Evolutionary conservation across 2,113 vertebrate species (phyloP).

Genomic region (Cettia cetti): DNA sequence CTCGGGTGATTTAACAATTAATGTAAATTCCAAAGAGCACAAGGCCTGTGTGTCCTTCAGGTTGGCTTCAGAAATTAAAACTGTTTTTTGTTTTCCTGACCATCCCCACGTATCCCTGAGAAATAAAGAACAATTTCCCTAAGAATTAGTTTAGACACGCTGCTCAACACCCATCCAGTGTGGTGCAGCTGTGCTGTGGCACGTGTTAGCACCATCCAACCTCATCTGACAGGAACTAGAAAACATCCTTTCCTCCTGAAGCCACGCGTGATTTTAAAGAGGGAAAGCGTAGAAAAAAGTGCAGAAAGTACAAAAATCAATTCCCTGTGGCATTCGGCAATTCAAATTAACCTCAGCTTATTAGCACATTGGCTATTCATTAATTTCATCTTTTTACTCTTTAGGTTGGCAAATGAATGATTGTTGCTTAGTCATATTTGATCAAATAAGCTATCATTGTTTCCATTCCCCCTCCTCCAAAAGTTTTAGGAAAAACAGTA

Average conservation of each 20-base stretch:
- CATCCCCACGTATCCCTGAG: background rate
- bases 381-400: background rate
- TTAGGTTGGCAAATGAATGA: background rate
- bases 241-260: slow-evolving; percentile 19
- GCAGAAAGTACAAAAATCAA: background rate
- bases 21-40: background rate
- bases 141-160: background rate
- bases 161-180: background rate
- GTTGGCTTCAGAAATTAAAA: background rate
- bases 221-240: background rate
- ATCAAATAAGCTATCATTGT: background rate
- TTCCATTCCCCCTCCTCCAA: background rate
- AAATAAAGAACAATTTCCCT: background rate
- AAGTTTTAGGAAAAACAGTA: background rate
- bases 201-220: background rate
- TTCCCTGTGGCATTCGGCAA: background rate
- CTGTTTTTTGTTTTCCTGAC: background rate
- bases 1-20: background rate
- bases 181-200: background rate
- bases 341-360: background rate
- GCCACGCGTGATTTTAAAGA: background rate
- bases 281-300: background rate
- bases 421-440: background rate
- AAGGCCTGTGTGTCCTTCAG: background rate
- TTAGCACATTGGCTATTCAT: background rate